phyloP scores from a whole-genome alignment of 2,888 invertebrate species.

The Lathronympha strigana region DNA sequence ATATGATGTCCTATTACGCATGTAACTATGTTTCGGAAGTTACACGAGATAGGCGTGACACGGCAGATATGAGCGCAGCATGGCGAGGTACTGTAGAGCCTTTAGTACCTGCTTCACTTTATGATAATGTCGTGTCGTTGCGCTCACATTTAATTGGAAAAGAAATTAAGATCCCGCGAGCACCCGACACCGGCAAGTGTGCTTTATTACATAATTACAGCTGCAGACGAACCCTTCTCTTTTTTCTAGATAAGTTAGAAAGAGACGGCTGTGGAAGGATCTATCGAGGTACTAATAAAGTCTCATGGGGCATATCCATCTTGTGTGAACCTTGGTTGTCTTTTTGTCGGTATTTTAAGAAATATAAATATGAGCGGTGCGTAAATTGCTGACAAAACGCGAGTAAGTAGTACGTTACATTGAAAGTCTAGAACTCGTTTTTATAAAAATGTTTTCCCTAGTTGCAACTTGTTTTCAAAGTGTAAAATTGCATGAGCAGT shows the following conservation, averaged over 20 bases:
- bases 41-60: too few relatives aligned
- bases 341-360: constrained; percentile 15
- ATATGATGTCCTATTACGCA: too few relatives aligned
- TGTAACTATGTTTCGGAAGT: too few relatives aligned
- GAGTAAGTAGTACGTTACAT: background rate
- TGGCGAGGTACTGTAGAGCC: too few relatives aligned
- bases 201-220: constrained; percentile 11
- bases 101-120: too few relatives aligned
- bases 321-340: constrained; percentile 4
- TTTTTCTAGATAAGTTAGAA: background rate
- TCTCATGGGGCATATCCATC: constrained; percentile 25
- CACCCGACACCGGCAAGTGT: background rate
- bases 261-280: background rate
- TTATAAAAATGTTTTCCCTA: too few relatives aligned
- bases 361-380: constrained; percentile 5
- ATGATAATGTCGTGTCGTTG: too few relatives aligned
- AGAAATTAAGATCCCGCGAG: background rate
- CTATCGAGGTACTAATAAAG: constrained; percentile 8
- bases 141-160: background rate
- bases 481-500: too few relatives aligned
- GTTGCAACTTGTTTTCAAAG: too few relatives aligned
- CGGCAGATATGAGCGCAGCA: too few relatives aligned
- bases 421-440: too few relatives aligned
- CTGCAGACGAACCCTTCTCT: background rate
- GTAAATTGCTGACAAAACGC: background rate